Conservation (phyloP, 2,113 vertebrate species). For the Crotalus helleri region DNA sequence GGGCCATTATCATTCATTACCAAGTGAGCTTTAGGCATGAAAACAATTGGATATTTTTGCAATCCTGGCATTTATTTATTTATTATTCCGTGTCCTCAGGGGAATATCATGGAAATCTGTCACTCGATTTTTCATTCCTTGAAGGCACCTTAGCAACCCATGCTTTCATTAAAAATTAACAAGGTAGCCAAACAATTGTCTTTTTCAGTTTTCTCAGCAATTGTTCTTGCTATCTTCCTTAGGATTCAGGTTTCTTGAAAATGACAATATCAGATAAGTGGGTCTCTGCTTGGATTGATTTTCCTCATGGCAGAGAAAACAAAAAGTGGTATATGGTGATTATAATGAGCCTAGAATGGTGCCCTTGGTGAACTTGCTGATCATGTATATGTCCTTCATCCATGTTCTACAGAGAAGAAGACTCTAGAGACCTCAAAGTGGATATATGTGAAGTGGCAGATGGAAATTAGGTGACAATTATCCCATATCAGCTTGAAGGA, state of each 20-base stretch:
- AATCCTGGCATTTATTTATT: not conserved
- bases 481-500: conserved; percentile 19
- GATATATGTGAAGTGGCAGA: conserved; percentile 8
- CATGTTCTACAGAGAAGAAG: not conserved
- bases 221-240: not conserved
- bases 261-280: conserved; percentile 32
- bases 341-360: not conserved
- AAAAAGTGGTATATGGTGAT: conserved; percentile 30
- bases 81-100: not conserved
- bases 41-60: conserved; percentile 9
- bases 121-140: conserved; percentile 11
- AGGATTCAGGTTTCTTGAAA: conserved; percentile 7
- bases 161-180: not conserved
- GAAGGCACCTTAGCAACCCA: not conserved
- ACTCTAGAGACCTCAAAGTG: not conserved
- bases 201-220: conserved; percentile 12
- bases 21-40: conserved; percentile 1
- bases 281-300: conserved; percentile 36
- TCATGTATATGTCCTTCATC: conserved; percentile 11
- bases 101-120: not conserved
- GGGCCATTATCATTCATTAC: not conserved
- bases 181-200: not conserved
- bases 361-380: not conserved
- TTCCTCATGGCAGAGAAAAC: conserved; percentile 37
- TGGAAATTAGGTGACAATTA: conserved; percentile 21